A percentile compares a stretch with the other conserved stretches of the same genome.
These are phyloP conservation scores for Drosophila insularis DNA, from an alignment of 1,140 invertebrate species.

Conservation along the genomic window DNA sequence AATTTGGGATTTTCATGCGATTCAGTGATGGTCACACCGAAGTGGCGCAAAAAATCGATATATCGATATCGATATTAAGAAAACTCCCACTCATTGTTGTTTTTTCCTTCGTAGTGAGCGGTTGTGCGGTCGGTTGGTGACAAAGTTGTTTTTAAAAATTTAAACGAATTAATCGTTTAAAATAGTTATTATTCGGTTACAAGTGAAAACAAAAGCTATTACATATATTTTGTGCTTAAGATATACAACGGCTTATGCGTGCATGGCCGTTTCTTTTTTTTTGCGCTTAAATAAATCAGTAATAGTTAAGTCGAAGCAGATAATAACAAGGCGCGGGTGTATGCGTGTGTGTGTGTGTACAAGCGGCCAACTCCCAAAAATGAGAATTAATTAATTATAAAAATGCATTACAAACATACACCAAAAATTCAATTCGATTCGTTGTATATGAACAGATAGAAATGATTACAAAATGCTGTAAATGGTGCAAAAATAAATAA, in stretches of 20 bases:
- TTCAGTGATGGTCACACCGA: no score
- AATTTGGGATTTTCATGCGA: no score
- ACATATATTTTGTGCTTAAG: no score
- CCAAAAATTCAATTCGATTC: constrained; percentile 24
- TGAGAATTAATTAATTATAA: constrained; percentile 51
- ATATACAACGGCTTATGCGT: constrained; percentile 36
- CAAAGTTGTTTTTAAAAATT: background rate
- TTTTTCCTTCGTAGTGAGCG: background rate
- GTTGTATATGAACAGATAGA: constrained; percentile 32
- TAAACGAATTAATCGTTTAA: background rate
- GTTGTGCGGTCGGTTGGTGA: background rate
- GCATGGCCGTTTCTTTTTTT: background rate
- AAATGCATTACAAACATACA: constrained; percentile 28
- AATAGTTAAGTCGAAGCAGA: background rate
- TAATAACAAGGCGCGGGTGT: constrained; percentile 22
- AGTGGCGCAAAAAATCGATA: no score
- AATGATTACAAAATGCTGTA: constrained; percentile 34
- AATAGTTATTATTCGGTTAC: background rate
- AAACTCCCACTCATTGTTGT: background rate
- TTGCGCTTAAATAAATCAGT: constrained; percentile 7
- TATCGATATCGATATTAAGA: no score
- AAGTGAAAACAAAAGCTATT: background rate
- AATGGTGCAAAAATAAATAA: constrained; percentile 33
- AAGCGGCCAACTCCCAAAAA: constrained; percentile 71
- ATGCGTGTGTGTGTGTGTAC: constrained; percentile 32